phyloP scores from a whole-genome alignment of 92 coral and sea anemone species.

The Epizoanthus rinbou region DNA sequence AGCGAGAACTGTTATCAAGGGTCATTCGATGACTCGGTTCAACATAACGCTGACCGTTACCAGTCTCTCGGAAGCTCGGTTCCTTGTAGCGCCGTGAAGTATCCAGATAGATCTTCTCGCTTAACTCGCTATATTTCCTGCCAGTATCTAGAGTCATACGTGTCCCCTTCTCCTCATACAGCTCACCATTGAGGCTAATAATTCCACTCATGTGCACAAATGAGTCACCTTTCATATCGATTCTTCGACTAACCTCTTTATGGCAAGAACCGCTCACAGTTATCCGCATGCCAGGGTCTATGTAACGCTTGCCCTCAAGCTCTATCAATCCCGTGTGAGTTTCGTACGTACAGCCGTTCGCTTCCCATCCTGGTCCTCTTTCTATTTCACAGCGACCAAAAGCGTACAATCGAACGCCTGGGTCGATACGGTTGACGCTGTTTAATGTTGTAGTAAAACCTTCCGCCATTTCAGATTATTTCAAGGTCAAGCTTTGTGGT shows the following conservation, averaged over 20 bases:
- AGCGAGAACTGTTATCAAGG: slow-evolving; percentile 13
- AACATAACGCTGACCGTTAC: slow-evolving; percentile 1
- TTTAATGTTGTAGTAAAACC: slow-evolving; percentile 17
- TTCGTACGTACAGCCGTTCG: slow-evolving; percentile 2
- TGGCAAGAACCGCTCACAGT: slow-evolving; percentile 5
- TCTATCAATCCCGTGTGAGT: slow-evolving; percentile 14
- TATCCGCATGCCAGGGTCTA: not conserved
- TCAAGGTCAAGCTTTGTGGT: not conserved
- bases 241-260: slow-evolving; percentile 9
- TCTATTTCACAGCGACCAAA: slow-evolving; percentile 40
- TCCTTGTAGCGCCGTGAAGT: slow-evolving; percentile 33
- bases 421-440: slow-evolving; percentile 14
- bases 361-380: slow-evolving; percentile 4
- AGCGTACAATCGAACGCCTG: slow-evolving; percentile 16
- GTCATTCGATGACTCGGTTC: slow-evolving; percentile 28
- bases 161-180: slow-evolving; percentile 13
- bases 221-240: slow-evolving; percentile 36
- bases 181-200: slow-evolving; percentile 4
- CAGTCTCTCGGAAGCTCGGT: slow-evolving; percentile 21
- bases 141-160: slow-evolving; percentile 28
- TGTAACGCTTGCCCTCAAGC: slow-evolving; percentile 3
- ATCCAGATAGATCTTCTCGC: slow-evolving; percentile 8
- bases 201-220: slow-evolving; percentile 22
- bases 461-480: slow-evolving; percentile 26
- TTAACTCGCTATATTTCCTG: slow-evolving; percentile 6